Evolutionary conservation across 2,113 vertebrate species (phyloP), one percentile per base, ranked within the genome.

Genomic region (Ornithorhynchus anatinus): DNA sequence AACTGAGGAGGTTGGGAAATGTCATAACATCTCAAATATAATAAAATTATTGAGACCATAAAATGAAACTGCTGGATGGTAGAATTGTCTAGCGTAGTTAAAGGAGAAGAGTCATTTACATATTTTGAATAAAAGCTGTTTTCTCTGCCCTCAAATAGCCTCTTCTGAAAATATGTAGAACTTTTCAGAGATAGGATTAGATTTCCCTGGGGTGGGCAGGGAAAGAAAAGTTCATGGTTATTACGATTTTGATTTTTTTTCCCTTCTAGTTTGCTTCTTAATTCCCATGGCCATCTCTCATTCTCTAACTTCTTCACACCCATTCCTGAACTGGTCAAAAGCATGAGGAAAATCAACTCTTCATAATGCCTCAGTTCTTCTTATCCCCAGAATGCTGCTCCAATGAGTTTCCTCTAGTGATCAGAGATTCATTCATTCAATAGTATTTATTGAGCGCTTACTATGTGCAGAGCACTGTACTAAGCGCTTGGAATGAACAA

Each of bases 51-150:
- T 40, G 7, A 23, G 44, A 37, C 19, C n/a, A 38, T 51, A 31
- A 51, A 27, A 51, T 27, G 60, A 14, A 23, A 40, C 1, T 3
- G 16, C 20, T 37, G 17, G 38, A 1, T 32, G 48, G 38, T 31
- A 51, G 7, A 29, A 31, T 52, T 65, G 22, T 8, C 67, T 38
- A 69, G 19, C 56, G 75, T 19, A 48, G 33, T 33, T 3, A 0
- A 52, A 56, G n/a, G 65, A 72, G 19, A 50, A 60, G 69, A 45
- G n/a, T n/a, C n/a, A 45, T 23, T 19, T 25, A 43, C 8, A 39
- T 12, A 53, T 16, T 51, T 57, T 75, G 16, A 67, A 64, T 38
- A 39, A 69, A 72, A 79, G 82, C 52, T 70, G 33, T 83, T 79
- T 19, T 25, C 72, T 81, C 66, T 70, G 22, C 17, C 57, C 17